Evolutionary conservation across 2,797 vertebrate genomes (phyloP).

Genomic region (Periparus ater): DNA sequence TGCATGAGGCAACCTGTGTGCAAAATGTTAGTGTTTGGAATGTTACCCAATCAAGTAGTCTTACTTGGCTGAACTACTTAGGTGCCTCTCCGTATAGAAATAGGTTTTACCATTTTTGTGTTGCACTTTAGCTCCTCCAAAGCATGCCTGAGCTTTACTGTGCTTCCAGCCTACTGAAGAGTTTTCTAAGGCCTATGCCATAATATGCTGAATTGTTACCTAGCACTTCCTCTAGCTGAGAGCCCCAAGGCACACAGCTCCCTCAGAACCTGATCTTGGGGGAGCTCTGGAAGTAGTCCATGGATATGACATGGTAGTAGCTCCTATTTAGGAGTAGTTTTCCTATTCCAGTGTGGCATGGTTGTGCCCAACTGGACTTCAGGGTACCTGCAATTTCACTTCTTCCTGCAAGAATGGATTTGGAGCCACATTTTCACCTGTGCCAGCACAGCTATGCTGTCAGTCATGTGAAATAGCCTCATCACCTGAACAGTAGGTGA

Average conservation of each 20-base stretch:
- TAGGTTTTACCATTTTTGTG: slow-evolving; percentile 31
- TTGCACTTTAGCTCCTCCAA: neutral
- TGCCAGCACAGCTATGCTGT: neutral
- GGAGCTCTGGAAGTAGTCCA: neutral
- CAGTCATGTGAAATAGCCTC: neutral
- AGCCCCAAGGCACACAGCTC: neutral
- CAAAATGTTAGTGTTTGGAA: slow-evolving; percentile 31
- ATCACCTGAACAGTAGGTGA: neutral
- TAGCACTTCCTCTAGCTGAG: neutral
- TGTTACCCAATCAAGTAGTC: slow-evolving; percentile 30
- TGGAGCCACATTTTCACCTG: neutral
- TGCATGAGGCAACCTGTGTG: slow-evolving; percentile 33
- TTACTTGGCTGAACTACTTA: slow-evolving; percentile 44
- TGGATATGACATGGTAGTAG: neutral
- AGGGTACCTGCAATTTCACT: neutral
- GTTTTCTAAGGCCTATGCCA: neutral
- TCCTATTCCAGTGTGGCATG: neutral
- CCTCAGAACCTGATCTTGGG: neutral
- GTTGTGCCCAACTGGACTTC: neutral
- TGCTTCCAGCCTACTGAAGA: neutral
- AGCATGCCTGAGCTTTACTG: neutral
- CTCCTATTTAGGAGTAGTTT: neutral
- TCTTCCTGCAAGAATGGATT: neutral
- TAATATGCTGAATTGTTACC: neutral
- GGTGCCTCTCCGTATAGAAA: neutral